Conservation (phyloP, 2,113 vertebrate species). For the Sarotherodon lohbergeri region DNA sequence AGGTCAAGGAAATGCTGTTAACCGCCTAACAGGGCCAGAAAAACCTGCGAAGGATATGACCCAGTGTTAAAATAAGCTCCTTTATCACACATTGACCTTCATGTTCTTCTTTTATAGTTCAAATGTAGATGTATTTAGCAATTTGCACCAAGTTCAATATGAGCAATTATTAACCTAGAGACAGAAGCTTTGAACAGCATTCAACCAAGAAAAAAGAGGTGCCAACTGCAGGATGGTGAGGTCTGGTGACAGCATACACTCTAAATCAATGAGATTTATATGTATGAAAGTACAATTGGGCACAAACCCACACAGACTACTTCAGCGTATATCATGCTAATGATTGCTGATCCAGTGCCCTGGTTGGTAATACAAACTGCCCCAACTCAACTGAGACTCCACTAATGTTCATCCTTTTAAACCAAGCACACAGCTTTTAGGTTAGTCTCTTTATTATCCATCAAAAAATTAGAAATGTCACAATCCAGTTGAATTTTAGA, state of each 20-base stretch:
- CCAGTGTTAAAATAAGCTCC: background rate
- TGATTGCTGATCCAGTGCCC: background rate
- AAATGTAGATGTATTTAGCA: background rate
- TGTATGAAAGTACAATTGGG: background rate
- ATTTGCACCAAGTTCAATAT: background rate
- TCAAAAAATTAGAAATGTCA: background rate
- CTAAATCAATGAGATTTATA: background rate
- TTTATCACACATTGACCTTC: background rate
- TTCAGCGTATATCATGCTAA: background rate
- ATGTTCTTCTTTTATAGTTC: background rate
- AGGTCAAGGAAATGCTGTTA: background rate
- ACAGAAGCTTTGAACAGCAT: background rate
- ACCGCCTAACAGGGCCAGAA: background rate
- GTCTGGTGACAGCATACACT: background rate
- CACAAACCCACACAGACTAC: background rate
- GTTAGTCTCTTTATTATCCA: background rate
- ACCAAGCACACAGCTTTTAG: background rate
- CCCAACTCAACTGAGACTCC: background rate
- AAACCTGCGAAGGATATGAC: background rate
- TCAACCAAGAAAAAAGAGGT: background rate
- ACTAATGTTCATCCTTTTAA: background rate
- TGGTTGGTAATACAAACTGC: background rate
- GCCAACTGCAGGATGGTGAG: background rate
- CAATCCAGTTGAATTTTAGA: background rate
- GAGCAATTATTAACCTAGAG: background rate